phyloP scores from a whole-genome alignment of 2,113 vertebrate genomes.

The Notiomystis cincta region DNA sequence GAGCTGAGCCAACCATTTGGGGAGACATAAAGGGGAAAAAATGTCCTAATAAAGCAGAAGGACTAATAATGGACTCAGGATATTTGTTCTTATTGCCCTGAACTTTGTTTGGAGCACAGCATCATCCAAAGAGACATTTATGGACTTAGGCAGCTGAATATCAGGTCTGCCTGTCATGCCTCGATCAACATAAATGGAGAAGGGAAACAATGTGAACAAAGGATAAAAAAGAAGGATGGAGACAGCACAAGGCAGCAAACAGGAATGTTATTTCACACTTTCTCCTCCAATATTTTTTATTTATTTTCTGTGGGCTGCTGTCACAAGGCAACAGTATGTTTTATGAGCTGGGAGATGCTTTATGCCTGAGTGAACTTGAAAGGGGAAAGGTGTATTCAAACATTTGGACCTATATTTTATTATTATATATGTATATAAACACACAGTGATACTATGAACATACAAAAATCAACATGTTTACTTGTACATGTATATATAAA shows the following conservation, averaged over 20 bases:
- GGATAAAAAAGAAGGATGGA: constrained; percentile 44
- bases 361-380: background rate
- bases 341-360: background rate
- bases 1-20: background rate
- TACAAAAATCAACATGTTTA: background rate
- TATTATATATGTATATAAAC: background rate
- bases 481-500: background rate
- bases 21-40: background rate
- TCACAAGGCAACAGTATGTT: background rate
- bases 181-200: background rate
- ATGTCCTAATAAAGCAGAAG: constrained; percentile 1
- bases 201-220: constrained; percentile 44
- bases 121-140: constrained; percentile 31
- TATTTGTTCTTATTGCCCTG: constrained; percentile 34
- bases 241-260: constrained; percentile 23
- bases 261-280: background rate
- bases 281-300: background rate
- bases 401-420: background rate
- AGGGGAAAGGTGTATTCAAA: background rate
- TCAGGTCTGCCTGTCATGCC: constrained; percentile 26
- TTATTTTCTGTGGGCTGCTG: background rate
- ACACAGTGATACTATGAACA: background rate
- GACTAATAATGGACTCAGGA: background rate
- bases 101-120: constrained; percentile 17
- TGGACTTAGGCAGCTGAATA: constrained; percentile 28